Conservation (phyloP, 2,797 vertebrate genomes). For the Antrozous pallidus region DNA sequence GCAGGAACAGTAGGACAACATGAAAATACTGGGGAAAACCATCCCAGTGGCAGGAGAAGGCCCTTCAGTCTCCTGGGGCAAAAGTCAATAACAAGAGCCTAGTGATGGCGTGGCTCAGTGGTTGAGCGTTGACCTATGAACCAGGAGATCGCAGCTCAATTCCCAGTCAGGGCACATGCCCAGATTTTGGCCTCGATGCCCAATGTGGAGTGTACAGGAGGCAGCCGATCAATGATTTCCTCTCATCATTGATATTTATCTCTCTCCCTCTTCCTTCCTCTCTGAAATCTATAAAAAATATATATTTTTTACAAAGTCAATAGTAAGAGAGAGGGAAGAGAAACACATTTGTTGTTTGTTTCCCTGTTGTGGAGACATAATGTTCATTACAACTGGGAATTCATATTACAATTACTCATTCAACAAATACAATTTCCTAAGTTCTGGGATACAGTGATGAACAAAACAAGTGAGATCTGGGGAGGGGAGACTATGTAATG, state of each 20-base stretch:
- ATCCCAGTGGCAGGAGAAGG: neutral
- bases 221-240: no score
- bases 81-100: neutral
- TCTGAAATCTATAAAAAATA: no score
- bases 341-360: neutral
- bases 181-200: no score
- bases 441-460: neutral
- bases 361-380: neutral
- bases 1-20: neutral
- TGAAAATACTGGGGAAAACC: neutral
- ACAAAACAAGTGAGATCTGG: neutral
- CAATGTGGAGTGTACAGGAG: no score
- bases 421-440: neutral
- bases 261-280: no score
- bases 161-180: no score
- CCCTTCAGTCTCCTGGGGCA: neutral
- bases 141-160: no score
- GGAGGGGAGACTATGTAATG: neutral
- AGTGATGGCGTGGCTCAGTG: no score
- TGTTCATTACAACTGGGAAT: neutral
- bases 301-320: neutral
- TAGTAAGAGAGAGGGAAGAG: neutral
- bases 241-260: no score
- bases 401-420: neutral
- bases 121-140: no score